These are phyloP conservation scores for Procambarus virginalis DNA, from an alignment of 1,140 invertebrate genomes.

Conservation along the genomic window DNA sequence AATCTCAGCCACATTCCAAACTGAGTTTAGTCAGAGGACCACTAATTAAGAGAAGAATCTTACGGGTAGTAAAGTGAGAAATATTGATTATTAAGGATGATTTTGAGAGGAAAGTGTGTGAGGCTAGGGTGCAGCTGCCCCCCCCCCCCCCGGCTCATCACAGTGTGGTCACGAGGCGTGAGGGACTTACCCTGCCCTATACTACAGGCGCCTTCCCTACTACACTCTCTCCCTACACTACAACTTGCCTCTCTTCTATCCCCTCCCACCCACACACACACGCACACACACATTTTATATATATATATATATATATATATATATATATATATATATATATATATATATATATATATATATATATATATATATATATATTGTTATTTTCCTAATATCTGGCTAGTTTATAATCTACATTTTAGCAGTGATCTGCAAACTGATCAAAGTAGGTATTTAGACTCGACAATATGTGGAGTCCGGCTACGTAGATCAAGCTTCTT, in stretches of 20 bases:
- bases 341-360: not conserved
- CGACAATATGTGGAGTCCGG: not conserved
- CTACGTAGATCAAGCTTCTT: not conserved
- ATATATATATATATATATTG: slow-evolving; percentile 17
- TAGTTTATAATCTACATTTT: not conserved
- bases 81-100: too few species aligned
- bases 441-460: not conserved
- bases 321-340: not conserved
- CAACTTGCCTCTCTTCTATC: not conserved
- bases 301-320: not conserved
- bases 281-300: too few species aligned
- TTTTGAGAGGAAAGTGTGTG: too few species aligned
- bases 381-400: not conserved
- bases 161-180: not conserved
- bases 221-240: not conserved
- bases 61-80: not conserved
- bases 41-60: not conserved
- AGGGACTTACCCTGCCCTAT: too few species aligned
- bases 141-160: not conserved
- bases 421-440: not conserved
- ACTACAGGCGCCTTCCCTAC: too few species aligned
- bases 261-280: not conserved
- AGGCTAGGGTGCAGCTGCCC: not conserved
- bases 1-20: not conserved
- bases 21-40: not conserved